Base-by-base conservation (phyloP, 2,113 vertebrate genomes). In the Menidia beryllina region DNA sequence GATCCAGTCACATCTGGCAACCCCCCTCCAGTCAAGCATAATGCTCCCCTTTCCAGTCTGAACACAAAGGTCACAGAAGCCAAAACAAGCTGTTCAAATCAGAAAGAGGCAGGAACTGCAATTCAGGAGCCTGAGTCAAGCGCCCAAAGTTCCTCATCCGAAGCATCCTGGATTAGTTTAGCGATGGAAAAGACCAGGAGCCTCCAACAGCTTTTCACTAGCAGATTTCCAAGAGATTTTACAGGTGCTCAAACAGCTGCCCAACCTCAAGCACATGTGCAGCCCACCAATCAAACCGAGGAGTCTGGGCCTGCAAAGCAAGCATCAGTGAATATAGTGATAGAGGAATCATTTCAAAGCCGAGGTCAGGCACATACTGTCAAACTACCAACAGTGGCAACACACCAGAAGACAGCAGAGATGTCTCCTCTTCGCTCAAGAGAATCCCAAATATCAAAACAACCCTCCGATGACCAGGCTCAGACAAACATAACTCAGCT, bases 141-240 rank as follows among this genome's bases (percentile, higher is more conserved):
- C 47, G 62, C 80, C 0, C 76, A 81, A 23, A n/a, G 56, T 0
- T 26, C 75, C 21, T 52, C 88, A 3, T 26, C 91, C 0, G 84
- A 94, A 38, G 93, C 94, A 5, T 93, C 94, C 66, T 99, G 97
- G 97, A 93, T 98, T 90, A 94, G 92, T 49, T 77, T 96, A 52
- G 95, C 95, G 0, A 91, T 93, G 73, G 95, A 95, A 69, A 98
- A 96, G 77, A 95, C 94, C 39, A 93, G 81, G 71, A 93, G 91
- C 15, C n/a, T 91, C 4, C 95, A 96, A 49, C 95, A 95, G 34
- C 93, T 94, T 65, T 94, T 94, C 4, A 77, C 86, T 0, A 84
- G 79, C 63, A 94, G 75, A 88, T 82, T 94, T 39, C 80, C 90
- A 15, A 82, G 84, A 61, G 90, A 93, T 25, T 66, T 89, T 25